Evolutionary conservation across 2,888 invertebrate genomes (phyloP), one percentile per base, ranked within the genome.

Genomic region (Pseudeuparius sepicola): DNA sequence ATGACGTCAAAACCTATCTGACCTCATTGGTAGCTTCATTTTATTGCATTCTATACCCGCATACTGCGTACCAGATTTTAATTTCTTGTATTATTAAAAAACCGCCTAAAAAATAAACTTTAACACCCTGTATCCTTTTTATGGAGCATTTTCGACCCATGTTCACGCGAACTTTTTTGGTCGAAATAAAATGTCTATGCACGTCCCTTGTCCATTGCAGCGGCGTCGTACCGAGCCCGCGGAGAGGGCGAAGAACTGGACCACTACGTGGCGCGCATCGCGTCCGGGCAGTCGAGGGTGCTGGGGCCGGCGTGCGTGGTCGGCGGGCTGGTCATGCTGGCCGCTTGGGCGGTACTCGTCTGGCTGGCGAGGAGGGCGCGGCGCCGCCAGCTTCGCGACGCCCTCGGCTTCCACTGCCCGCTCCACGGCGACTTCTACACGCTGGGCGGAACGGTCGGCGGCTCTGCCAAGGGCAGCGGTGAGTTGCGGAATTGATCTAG

Each of bases 341-440:
- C 71, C 34, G 57, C 73, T 55, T 80, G 80, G 24, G 67, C 74
- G 32, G 66, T 75, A 5, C 59, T 81, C 26, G 79, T 79, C 59
- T 67, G 75, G 50, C 58, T 81, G 46, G 78, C 78, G 56, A 66
- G 76, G 32, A 65, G 79, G 16, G 79, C 79, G 2, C 69, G 78
- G 43, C 67, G 71, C 33, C 66, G 75, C 23, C 77, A 78, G 50
- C n/a, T n/a, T n/a, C n/a, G n/a, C n/a, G 71, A 78, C 35, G 67
- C 79, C 26, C 68, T 81, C 40, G 80, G 80, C 35, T 82, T 80
- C 64, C 80, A 80, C 59, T 82, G 82, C 58, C 81, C 81, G 15
- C 68, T 82, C 27, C 81, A 81, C 49, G 82, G 82, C 4, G 81
- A 81, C 61, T 82, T 82, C 60, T 82, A 79, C 55, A 81, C 81